A percentile compares a stretch with the other conserved stretches of the same genome.
These are phyloP conservation scores for Lottia scabra DNA, from an alignment of 2,888 invertebrate genomes.

Conservation along the genomic window DNA sequence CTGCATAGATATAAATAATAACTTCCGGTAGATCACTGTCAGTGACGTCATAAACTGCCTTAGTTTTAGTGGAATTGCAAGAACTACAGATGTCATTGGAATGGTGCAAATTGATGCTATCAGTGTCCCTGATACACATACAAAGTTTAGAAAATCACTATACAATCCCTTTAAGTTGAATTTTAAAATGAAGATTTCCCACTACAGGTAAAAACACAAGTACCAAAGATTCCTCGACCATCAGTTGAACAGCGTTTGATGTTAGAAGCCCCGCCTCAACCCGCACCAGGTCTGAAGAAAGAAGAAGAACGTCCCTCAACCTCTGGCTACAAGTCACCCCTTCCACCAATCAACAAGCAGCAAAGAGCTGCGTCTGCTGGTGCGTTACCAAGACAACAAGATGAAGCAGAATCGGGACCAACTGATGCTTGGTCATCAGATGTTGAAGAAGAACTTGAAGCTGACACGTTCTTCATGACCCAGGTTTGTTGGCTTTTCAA, in stretches of 20 bases:
- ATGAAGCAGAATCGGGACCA: constrained; percentile 16
- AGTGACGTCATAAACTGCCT: too few relatives aligned
- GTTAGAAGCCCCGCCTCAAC: constrained; percentile 47
- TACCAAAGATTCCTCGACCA: constrained; percentile 62
- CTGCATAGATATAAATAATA: too few relatives aligned
- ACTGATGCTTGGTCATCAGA: constrained; percentile 27
- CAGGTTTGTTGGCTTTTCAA: constrained; percentile 43
- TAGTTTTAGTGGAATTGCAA: background rate
- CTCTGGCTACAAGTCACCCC: constrained; percentile 24
- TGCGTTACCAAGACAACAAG: constrained; percentile 20
- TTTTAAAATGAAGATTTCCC: background rate
- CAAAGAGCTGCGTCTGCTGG: background rate
- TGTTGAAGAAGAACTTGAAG: constrained; percentile 22
- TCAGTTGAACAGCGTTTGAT: constrained; percentile 60
- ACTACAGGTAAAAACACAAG: constrained; percentile 49
- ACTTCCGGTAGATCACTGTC: too few relatives aligned
- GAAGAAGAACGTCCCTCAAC: constrained; percentile 37
- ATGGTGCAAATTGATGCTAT: too few relatives aligned
- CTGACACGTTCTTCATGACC: constrained; percentile 65
- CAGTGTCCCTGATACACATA: too few relatives aligned
- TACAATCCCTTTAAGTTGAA: too few relatives aligned
- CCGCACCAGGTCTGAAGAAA: constrained; percentile 38
- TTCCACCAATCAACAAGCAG: constrained; percentile 37
- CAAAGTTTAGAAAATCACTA: too few relatives aligned
- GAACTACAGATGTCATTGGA: too few relatives aligned